A percentile compares a stretch with the other conserved stretches of the same genome.
Evolutionary conservation across 1,140 invertebrate genomes (phyloP).

Genomic region (Tetramorium alpestre): DNA sequence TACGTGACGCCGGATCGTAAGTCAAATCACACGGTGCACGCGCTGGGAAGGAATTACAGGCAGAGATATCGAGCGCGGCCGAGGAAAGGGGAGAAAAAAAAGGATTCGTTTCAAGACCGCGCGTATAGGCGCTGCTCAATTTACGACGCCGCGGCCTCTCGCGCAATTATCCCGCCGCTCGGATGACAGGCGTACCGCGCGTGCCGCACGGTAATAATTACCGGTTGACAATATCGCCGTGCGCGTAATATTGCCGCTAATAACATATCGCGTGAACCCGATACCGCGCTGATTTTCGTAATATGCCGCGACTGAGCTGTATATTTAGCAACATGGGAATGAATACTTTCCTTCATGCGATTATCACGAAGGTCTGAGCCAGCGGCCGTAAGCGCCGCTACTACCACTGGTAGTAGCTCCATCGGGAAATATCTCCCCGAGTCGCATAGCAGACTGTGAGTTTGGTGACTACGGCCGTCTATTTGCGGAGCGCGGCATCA

Average conservation of each 20-base stretch:
- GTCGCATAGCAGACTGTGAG: background rate
- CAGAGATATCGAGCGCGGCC: background rate
- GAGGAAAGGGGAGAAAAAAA: background rate
- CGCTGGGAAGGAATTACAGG: slow-evolving; percentile 12
- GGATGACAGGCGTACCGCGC: background rate
- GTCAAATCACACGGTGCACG: slow-evolving; percentile 37
- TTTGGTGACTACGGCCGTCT: slow-evolving; percentile 67
- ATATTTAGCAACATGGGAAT: slow-evolving; percentile 27
- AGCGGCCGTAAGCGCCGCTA: background rate
- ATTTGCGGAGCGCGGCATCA: slow-evolving; percentile 69
- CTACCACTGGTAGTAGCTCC: background rate
- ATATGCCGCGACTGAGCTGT: background rate
- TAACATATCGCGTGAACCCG: slow-evolving; percentile 34
- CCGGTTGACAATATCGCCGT: slow-evolving; percentile 51
- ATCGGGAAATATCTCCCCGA: background rate
- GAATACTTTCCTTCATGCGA: background rate
- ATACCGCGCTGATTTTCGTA: slow-evolving; percentile 26
- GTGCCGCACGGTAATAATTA: slow-evolving; percentile 50
- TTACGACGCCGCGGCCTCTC: background rate
- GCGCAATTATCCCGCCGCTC: slow-evolving; percentile 26
- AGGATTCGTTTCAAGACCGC: slow-evolving; percentile 13
- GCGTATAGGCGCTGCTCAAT: slow-evolving; percentile 33
- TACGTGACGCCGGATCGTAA: slow-evolving; percentile 36
- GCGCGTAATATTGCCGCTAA: slow-evolving; percentile 13
- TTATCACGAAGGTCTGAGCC: background rate